Evolutionary conservation across 2,888 invertebrate species (phyloP), one percentile per base, ranked within the genome.

Genomic region (Apamea epomidion): DNA sequence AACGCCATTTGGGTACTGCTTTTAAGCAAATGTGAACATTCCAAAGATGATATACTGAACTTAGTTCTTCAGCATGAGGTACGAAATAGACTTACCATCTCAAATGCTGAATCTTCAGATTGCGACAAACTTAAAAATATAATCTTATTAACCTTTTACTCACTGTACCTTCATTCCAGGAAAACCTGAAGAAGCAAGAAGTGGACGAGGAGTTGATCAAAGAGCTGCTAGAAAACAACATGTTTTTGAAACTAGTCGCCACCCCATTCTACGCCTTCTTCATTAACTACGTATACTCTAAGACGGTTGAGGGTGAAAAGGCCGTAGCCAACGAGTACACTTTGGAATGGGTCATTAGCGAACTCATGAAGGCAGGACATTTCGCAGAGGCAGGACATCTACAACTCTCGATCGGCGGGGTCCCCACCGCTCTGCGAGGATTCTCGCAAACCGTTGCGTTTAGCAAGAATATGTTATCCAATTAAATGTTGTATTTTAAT

Each of bases 361-460:
- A 95, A 82, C 93, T 97, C 0, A 67, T 92, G 3, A 90, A 91
- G 42, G 95, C 94, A 0, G 92, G 94, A 69, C 94, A 90, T 72
- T 73, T 93, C 2, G 95, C 97, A 0, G 97, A 97, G 81, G 97
- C 96, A 0, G 97, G 97, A 2, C 94, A 96, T 72, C 85, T 97
- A 0, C 92, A 93, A 51, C 91, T 97, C 0, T 77, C 94, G 78
- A 89, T 90, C 10, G 84, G 92, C 6, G 94, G 95, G 0, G 92
- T 95, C 0, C 97, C 97, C 0, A 60, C 92, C 0, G 84, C 95
- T 2, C 91, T 97, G 2, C 92, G 95, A 21, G 95, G 95, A 0
- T 97, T 97, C 88, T 92, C 95, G 0, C 94, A 96, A 80, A 90
- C 95, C 8, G 91, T 97, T 54, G 84, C 91, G n/a, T 95, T 91